Base-by-base conservation (phyloP, 2,888 invertebrate species). In the Sthenelais limicola region DNA sequence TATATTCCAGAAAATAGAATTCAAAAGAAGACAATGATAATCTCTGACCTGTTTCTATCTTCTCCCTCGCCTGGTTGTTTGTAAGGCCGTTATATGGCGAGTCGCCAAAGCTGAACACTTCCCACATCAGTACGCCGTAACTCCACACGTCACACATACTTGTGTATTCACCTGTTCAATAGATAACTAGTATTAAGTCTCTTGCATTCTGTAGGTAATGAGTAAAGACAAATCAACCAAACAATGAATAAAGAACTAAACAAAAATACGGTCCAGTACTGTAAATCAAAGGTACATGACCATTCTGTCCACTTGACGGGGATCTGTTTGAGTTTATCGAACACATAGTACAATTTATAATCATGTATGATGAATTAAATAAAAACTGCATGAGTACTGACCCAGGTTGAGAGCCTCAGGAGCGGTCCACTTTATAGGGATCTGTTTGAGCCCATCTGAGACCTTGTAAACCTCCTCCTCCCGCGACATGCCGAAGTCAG, bases 381-480 rank as follows among this genome's bases (percentile, higher is more conserved):
- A n/a, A 56, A 18, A 26, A 56, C 4, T 9, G n/a, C 18, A 93
- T 15, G 97, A 97, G 87, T 97, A 97, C 90, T 96, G 95, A 92
- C 97, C 97, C 87, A 94, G 97, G 89, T 97, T 96, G 15, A 97
- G 90, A 1, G 97, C 97, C 89, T 97, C 97, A 0, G 98, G 98
- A 1, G 97, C 97, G 0, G 97, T 98, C 98, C 98, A 98, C 88
- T 98, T 98, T 75, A 98, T 97, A 0, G 98, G 97, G 81, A 98
- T 97, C 90, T 97, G 97, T 89, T 98, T 97, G 94, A 97, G 95
- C 43, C 97, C 97, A 81, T 97, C 97, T 2, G 97, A 96, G 51
- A 97, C 97, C 75, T 95, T 96, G 83, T 98, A 98, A 87, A 97
- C 97, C 87, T 97, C 95, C 86, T 97, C 97, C 87, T 97, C 97